These are phyloP conservation scores for Sinopyrophorus schimmeli DNA, from an alignment of 2,888 invertebrate species.

Conservation along the genomic window DNA sequence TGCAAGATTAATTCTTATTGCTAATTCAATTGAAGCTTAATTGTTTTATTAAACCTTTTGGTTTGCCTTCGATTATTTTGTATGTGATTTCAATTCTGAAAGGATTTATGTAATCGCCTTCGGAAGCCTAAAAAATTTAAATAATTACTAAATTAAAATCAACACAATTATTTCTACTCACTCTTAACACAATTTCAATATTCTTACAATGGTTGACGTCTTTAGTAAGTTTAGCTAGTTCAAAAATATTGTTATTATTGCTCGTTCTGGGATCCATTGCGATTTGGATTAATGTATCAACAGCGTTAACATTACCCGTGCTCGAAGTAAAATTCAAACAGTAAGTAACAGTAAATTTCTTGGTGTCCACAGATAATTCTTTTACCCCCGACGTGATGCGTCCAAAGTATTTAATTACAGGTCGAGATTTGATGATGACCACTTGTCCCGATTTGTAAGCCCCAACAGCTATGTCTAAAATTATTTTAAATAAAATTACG, in stretches of 20 bases:
- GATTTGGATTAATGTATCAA: constrained; percentile 16
- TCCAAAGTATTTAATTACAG: constrained; percentile 39
- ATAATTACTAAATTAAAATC: neutral
- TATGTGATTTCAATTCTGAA: constrained; percentile 25
- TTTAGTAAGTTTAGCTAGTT: constrained; percentile 3
- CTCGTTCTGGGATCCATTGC: constrained; percentile 12
- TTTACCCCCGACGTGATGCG: constrained; percentile 1
- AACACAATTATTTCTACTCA: constrained; percentile 3
- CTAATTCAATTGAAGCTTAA: too few species aligned
- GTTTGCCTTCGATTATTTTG: constrained; percentile 9
- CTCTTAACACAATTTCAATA: constrained; percentile 10
- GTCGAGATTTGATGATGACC: constrained; percentile 57
- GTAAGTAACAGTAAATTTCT: constrained; percentile 15
- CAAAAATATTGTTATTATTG: constrained; percentile 7
- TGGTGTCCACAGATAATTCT: constrained; percentile 15
- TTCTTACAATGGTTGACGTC: constrained; percentile 3
- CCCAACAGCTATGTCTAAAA: constrained; percentile 62
- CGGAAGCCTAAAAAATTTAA: constrained; percentile 11
- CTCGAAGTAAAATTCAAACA: constrained; percentile 17
- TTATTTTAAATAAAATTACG: neutral
- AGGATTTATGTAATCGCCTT: constrained; percentile 27
- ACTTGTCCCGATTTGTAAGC: constrained; percentile 61
- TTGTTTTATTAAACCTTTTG: constrained; percentile 17
- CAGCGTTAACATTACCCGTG: constrained; percentile 7
- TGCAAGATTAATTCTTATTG: too few species aligned